Percentiles rank a stretch among this genome's conserved stretches.
These are phyloP conservation scores for Pseudocheirus occidentalis DNA, from an alignment of 2,797 vertebrate genomes.

Conservation along the genomic window DNA sequence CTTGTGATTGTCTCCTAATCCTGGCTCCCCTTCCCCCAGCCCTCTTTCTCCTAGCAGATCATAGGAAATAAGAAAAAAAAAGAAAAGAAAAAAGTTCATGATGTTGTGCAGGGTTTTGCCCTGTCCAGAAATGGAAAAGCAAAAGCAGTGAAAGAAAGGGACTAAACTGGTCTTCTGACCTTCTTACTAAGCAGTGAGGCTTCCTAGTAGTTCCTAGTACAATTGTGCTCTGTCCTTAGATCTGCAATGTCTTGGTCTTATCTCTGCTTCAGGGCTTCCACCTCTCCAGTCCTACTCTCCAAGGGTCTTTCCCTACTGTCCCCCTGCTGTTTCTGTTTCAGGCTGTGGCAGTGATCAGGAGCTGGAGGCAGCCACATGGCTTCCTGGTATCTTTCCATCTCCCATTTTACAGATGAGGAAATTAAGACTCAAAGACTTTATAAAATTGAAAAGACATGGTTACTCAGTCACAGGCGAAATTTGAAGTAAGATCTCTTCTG, in stretches of 20 bases:
- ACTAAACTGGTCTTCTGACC: background rate
- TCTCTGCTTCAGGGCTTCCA: background rate
- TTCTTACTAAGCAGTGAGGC: background rate
- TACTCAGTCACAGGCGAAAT: background rate
- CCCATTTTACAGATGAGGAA: background rate
- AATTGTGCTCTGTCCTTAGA: background rate
- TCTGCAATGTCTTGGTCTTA: background rate
- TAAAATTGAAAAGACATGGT: no score
- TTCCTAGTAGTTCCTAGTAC: background rate
- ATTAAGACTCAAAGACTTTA: background rate
- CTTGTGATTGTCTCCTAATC: background rate
- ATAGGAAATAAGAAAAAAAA: background rate
- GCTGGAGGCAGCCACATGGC: background rate
- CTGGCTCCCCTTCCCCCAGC: background rate
- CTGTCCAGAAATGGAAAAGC: constrained; percentile 28
- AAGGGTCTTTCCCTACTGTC: background rate
- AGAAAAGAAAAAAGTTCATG: background rate
- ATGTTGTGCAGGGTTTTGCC: background rate
- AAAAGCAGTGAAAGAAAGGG: background rate
- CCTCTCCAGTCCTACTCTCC: background rate
- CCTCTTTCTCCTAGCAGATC: background rate
- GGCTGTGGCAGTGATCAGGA: background rate
- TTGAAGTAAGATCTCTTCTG: background rate
- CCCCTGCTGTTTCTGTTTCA: background rate
- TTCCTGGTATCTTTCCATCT: background rate